Evolutionary conservation across 2,797 vertebrate species (phyloP).

Genomic region (Miichthys miiuy): DNA sequence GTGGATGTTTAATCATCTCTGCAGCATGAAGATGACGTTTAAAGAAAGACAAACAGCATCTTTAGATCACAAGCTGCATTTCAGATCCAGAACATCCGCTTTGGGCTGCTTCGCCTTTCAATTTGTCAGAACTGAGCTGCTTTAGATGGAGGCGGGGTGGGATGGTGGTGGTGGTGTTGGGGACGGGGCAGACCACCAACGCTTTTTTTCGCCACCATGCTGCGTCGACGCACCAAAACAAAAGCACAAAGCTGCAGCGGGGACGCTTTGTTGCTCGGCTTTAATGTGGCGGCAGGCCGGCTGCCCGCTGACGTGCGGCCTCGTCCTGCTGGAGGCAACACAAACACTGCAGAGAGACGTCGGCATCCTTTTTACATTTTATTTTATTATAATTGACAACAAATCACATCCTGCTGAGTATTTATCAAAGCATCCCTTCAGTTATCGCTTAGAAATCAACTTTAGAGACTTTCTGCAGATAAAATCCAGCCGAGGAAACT

Average conservation of each 20-base stretch:
- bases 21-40: not conserved
- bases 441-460: not conserved
- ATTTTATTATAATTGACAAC: not conserved
- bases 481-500: not conserved
- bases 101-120: slow-evolving; percentile 45
- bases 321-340: not conserved
- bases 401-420: not conserved
- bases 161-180: no score
- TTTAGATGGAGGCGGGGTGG: slow-evolving; percentile 29
- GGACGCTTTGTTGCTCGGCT: slow-evolving; percentile 79
- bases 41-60: slow-evolving; percentile 23
- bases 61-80: slow-evolving; percentile 49
- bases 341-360: not conserved
- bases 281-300: slow-evolving; percentile 47
- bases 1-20: slow-evolving; percentile 42
- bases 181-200: slow-evolving; percentile 76
- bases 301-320: slow-evolving; percentile 22
- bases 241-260: slow-evolving; percentile 90
- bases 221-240: slow-evolving; percentile 82
- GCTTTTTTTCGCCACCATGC: slow-evolving; percentile 83
- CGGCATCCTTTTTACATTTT: not conserved
- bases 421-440: not conserved
- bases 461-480: not conserved
- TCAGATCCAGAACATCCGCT: slow-evolving; percentile 50
- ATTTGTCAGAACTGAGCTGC: slow-evolving; percentile 59